Percentiles rank a stretch among this genome's conserved stretches.
phyloP scores from a whole-genome alignment of 2,113 vertebrate genomes.

The Thomomys bottae region DNA sequence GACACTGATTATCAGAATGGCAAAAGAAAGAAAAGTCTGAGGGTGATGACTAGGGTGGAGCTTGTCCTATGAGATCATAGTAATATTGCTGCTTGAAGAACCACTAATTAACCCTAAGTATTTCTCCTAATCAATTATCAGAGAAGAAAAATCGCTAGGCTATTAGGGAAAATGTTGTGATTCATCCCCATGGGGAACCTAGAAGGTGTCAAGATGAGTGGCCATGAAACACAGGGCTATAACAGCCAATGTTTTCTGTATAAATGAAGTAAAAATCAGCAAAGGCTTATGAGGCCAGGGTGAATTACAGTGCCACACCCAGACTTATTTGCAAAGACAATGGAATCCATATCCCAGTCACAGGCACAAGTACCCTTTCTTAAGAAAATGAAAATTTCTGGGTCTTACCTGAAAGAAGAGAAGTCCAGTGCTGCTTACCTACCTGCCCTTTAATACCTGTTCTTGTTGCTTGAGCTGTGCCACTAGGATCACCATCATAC shows the following conservation, averaged over 20 bases:
- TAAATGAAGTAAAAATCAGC: slow-evolving; percentile 18
- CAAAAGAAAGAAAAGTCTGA: slow-evolving; percentile 42
- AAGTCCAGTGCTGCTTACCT: slow-evolving; percentile 31
- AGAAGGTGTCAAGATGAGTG: not conserved
- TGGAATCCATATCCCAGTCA: not conserved
- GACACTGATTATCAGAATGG: slow-evolving; percentile 85
- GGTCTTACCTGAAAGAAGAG: slow-evolving; percentile 41
- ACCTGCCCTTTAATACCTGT: not conserved
- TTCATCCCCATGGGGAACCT: not conserved
- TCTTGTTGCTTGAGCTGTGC: not conserved
- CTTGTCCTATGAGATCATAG: not conserved
- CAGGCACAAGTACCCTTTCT: not conserved
- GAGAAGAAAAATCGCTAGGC: not conserved
- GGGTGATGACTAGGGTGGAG: not conserved
- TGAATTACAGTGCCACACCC: not conserved
- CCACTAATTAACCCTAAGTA: slow-evolving; percentile 5
- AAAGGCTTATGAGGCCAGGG: not conserved
- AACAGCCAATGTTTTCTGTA: not conserved
- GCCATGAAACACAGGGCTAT: not conserved
- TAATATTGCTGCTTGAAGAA: slow-evolving; percentile 28
- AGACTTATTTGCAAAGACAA: not conserved
- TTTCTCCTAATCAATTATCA: slow-evolving; percentile 41
- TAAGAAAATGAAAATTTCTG: not conserved
- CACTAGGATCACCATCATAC: not conserved
- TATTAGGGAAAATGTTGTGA: slow-evolving; percentile 1